Conservation (phyloP, 2,797 vertebrate species). For the Nannoperca australis region DNA sequence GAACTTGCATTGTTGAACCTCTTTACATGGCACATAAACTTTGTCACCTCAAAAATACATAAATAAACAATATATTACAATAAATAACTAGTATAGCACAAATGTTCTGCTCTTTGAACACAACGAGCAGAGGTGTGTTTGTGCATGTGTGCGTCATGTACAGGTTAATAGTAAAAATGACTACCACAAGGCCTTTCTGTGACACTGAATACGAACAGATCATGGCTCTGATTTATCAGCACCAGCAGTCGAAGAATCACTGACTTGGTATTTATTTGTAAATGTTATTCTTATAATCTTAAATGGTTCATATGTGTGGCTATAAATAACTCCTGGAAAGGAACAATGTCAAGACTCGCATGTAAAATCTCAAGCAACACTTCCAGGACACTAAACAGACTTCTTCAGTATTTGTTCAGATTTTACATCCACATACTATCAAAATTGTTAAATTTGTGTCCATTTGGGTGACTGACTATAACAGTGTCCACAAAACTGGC, state of each 20-base stretch:
- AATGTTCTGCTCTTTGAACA: slow-evolving; percentile 48
- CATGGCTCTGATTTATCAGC: slow-evolving; percentile 14
- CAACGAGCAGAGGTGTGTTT: slow-evolving; percentile 45
- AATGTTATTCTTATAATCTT: background rate
- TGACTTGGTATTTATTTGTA: background rate
- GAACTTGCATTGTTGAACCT: slow-evolving; percentile 45
- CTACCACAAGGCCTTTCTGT: slow-evolving; percentile 26
- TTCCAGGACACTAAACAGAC: background rate
- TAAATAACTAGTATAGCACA: slow-evolving; percentile 74
- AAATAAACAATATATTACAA: slow-evolving; percentile 75
- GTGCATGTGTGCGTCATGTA: slow-evolving; percentile 54
- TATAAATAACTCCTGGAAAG: background rate
- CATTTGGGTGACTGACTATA: background rate
- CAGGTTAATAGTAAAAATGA: slow-evolving; percentile 48
- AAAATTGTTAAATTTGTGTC: background rate
- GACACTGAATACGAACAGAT: slow-evolving; percentile 45
- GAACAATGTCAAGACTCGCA: slow-evolving; percentile 5
- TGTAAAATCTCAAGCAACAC: background rate
- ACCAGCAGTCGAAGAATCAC: slow-evolving; percentile 4
- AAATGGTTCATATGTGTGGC: background rate
- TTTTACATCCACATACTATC: background rate
- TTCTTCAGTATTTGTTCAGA: background rate
- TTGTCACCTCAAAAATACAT: slow-evolving; percentile 56
- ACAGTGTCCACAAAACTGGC: background rate
- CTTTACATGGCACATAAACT: slow-evolving; percentile 61